Evolutionary conservation across 2,797 vertebrate species (phyloP).

Genomic region (Kryptopterus vitreolus): DNA sequence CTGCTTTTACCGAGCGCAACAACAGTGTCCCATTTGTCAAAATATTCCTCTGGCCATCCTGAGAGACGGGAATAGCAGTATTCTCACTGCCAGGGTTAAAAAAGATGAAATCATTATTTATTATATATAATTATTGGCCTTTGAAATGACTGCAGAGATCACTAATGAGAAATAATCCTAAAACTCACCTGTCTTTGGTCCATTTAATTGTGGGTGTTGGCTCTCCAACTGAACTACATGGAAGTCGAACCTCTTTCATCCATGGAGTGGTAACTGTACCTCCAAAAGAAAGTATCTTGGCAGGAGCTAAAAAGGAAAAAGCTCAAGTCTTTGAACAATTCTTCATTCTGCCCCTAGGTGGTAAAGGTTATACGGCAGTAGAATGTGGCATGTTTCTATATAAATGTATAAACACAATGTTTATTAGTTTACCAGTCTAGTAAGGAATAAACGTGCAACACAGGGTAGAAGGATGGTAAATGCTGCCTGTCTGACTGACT

Average conservation of each 20-base stretch:
- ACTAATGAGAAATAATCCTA: neutral
- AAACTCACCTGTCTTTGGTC: constrained; percentile 94
- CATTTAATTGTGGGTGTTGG: constrained; percentile 91
- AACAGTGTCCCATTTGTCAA: constrained; percentile 90
- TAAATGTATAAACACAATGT: neutral
- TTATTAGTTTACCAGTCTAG: neutral
- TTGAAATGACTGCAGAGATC: neutral
- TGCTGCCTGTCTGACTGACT: neutral
- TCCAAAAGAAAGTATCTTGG: constrained; percentile 96
- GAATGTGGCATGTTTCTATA: neutral
- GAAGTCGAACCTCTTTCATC: constrained; percentile 96
- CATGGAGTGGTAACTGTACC: constrained; percentile 95
- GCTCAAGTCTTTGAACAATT: neutral
- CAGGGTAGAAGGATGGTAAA: neutral
- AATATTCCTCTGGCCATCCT: constrained; percentile 91
- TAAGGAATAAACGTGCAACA: neutral
- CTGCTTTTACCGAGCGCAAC: constrained; percentile 91
- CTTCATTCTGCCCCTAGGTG: neutral
- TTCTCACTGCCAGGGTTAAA: constrained; percentile 80
- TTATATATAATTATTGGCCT: neutral
- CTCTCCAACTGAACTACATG: constrained; percentile 94
- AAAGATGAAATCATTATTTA: neutral
- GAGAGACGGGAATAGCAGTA: constrained; percentile 86
- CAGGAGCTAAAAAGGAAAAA: constrained; percentile 77
- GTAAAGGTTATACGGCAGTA: neutral